Percentiles rank a stretch among this genome's conserved stretches.
phyloP scores from a whole-genome alignment of 2,888 invertebrate genomes.

The Scrobipalpa costella region DNA sequence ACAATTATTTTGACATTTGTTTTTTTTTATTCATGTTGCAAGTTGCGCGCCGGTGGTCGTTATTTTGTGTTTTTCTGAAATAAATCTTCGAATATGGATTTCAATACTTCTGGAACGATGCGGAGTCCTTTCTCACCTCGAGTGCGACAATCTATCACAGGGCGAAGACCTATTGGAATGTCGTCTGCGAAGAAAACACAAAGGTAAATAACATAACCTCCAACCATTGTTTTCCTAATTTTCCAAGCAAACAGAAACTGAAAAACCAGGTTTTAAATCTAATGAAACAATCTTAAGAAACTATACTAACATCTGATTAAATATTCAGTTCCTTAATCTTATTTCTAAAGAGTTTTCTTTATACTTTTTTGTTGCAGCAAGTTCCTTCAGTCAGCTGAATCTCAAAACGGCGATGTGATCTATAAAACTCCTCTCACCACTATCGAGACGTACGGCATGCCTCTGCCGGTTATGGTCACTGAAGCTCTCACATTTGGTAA shows the following conservation, averaged over 20 bases:
- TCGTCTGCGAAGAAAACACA: constrained; percentile 64
- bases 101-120: constrained; percentile 63
- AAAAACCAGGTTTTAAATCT: no score
- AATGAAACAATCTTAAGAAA: no score
- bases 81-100: constrained; percentile 56
- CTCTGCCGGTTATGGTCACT: constrained; percentile 92
- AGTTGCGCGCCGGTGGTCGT: constrained; percentile 37
- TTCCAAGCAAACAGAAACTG: not conserved
- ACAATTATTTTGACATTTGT: constrained; percentile 8
- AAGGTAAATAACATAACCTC: constrained; percentile 51
- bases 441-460: constrained; percentile 90
- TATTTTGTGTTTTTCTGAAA: constrained; percentile 33
- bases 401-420: constrained; percentile 84
- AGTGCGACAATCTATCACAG: constrained; percentile 64
- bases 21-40: constrained; percentile 33
- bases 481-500: constrained; percentile 93
- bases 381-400: constrained; percentile 53
- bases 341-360: not conserved
- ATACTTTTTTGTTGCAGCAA: constrained; percentile 44
- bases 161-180: constrained; percentile 60
- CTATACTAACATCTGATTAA: no score
- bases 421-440: constrained; percentile 87
- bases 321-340: no score
- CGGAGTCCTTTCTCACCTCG: constrained; percentile 73
- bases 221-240: constrained; percentile 26